Evolutionary conservation across 2,888 invertebrate species (phyloP).

Genomic region (Scaptomyza parva): DNA sequence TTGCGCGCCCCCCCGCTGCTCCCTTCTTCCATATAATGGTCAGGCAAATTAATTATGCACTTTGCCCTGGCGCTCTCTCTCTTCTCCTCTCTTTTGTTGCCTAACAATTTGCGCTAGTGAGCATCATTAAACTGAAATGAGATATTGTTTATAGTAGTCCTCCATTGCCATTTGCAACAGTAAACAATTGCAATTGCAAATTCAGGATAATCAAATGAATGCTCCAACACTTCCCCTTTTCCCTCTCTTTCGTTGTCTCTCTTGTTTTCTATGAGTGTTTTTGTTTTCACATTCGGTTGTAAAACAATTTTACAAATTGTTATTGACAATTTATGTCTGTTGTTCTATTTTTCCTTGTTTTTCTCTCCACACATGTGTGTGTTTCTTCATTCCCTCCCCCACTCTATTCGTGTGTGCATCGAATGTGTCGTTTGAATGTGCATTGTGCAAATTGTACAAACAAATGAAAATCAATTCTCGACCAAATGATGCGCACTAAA

Average conservation of each 20-base stretch:
- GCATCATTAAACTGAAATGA: constrained; percentile 75
- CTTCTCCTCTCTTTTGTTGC: background rate
- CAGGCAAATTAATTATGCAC: constrained; percentile 75
- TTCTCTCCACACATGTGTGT: background rate
- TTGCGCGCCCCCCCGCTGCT: background rate
- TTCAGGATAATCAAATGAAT: constrained; percentile 64
- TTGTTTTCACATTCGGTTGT: constrained; percentile 53
- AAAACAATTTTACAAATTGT: constrained; percentile 76
- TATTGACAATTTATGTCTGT: constrained; percentile 75
- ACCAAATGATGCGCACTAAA: constrained; percentile 66
- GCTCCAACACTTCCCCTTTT: constrained; percentile 7
- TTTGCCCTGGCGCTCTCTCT: constrained; percentile 46
- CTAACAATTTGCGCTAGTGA: constrained; percentile 25
- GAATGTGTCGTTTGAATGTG: constrained; percentile 47
- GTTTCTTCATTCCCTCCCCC: background rate
- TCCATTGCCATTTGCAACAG: constrained; percentile 44
- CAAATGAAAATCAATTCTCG: constrained; percentile 72
- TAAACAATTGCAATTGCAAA: constrained; percentile 61
- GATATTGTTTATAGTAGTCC: constrained; percentile 54
- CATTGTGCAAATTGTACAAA: constrained; percentile 50
- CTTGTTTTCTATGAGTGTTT: constrained; percentile 35
- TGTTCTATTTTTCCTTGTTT: constrained; percentile 29
- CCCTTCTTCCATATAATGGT: background rate
- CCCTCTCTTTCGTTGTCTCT: background rate
- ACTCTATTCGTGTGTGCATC: constrained; percentile 21